Percentiles rank a stretch among this genome's conserved stretches.
Conservation (phyloP, 2,797 vertebrate species). For the Vultur gryphus region DNA sequence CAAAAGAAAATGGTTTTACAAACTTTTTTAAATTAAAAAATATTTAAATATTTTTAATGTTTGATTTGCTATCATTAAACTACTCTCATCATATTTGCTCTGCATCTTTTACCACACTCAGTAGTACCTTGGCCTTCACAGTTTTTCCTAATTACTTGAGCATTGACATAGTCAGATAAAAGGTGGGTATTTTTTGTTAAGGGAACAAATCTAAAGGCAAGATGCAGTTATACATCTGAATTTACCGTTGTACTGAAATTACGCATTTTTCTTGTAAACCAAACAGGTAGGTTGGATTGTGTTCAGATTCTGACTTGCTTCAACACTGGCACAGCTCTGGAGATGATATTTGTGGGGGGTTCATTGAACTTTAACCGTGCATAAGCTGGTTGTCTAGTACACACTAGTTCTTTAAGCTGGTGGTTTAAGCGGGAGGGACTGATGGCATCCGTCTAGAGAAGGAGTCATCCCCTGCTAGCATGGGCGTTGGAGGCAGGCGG, state of each 20-base stretch:
- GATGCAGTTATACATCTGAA: not conserved
- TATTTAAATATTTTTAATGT: not conserved
- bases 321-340: not conserved
- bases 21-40: not conserved
- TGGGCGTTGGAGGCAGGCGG: accelerated
- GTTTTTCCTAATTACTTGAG: not conserved
- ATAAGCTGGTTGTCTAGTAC: not conserved
- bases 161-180: not conserved
- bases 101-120: not conserved
- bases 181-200: not conserved
- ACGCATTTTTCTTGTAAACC: not conserved
- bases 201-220: not conserved
- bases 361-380: accelerated
- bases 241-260: not conserved
- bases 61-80: not conserved
- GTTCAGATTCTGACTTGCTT: not conserved
- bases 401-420: not conserved
- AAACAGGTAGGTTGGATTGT: not conserved
- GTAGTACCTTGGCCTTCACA: not conserved
- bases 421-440: not conserved
- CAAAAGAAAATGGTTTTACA: not conserved
- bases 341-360: accelerated
- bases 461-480: not conserved
- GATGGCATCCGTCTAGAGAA: accelerated
- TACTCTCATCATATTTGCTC: not conserved